These are phyloP conservation scores for Bolborhynchus lineola DNA, from an alignment of 2,113 vertebrate genomes.

Conservation along the genomic window DNA sequence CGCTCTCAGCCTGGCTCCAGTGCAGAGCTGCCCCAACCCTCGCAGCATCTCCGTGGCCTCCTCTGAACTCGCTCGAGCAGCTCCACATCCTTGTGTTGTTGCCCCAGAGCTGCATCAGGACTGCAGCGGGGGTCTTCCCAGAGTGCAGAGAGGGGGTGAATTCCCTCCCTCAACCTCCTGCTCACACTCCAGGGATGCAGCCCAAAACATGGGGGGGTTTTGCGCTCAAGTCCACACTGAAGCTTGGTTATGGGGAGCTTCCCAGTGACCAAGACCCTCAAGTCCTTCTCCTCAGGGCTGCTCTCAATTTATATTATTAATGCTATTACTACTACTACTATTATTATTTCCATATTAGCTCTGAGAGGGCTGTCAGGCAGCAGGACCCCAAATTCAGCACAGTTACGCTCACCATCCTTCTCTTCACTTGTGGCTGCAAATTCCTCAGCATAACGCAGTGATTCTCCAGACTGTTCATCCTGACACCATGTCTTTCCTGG, in stretches of 20 bases:
- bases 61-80: not conserved
- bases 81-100: not conserved
- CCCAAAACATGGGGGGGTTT: not conserved
- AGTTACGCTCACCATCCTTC: not conserved
- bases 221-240: not conserved
- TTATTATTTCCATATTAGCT: not conserved
- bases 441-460: rapidly evolving
- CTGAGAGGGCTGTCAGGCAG: not conserved
- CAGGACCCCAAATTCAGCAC: not conserved
- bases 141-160: not conserved
- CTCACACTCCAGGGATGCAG: not conserved
- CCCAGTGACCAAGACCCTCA: not conserved
- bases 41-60: not conserved
- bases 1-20: not conserved
- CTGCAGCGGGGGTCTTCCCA: no score
- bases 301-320: not conserved
- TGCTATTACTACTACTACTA: not conserved
- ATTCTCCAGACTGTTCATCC: not conserved
- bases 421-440: not conserved
- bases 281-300: not conserved
- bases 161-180: not conserved
- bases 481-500: not conserved
- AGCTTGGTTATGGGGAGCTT: not conserved
- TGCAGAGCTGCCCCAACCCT: not conserved
- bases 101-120: not conserved